Percentiles rank a stretch among this genome's conserved stretches.
These are phyloP conservation scores for Paraplagusia blochii DNA, from an alignment of 2,113 vertebrate genomes.

Conservation along the genomic window DNA sequence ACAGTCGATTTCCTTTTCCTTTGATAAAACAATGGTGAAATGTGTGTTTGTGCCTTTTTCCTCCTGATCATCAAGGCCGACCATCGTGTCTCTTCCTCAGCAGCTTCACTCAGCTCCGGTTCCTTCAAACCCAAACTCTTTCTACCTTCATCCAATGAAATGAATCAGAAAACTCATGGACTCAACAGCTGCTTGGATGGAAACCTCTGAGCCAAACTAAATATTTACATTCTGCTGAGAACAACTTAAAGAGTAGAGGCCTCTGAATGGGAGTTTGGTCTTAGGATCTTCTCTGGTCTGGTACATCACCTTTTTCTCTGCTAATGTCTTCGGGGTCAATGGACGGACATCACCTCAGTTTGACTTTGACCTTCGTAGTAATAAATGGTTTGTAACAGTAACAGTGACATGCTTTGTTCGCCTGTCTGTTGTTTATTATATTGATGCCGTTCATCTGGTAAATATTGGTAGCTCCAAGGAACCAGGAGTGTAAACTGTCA, in stretches of 20 bases:
- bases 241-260: constrained; percentile 5
- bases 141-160: constrained; percentile 21
- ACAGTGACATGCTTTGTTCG: too few species aligned
- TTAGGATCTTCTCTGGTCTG: background rate
- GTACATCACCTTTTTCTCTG: background rate
- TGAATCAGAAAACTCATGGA: constrained; percentile 38
- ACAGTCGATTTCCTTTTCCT: too few species aligned
- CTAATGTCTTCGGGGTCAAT: too few species aligned
- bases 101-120: constrained; percentile 22
- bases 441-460: too few species aligned
- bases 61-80: constrained; percentile 2
- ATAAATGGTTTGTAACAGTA: too few species aligned
- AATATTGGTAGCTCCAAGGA: too few species aligned
- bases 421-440: too few species aligned
- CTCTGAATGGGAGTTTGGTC: background rate
- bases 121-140: constrained; percentile 5
- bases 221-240: constrained; percentile 47
- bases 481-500: too few species aligned
- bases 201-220: constrained; percentile 34
- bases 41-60: background rate
- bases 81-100: background rate
- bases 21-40: too few species aligned
- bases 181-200: constrained; percentile 23
- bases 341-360: too few species aligned
- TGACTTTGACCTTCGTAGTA: too few species aligned